Percentiles rank a stretch among this genome's conserved stretches.
phyloP scores from a whole-genome alignment of 2,113 vertebrate genomes.

The Lutjanus erythropterus region DNA sequence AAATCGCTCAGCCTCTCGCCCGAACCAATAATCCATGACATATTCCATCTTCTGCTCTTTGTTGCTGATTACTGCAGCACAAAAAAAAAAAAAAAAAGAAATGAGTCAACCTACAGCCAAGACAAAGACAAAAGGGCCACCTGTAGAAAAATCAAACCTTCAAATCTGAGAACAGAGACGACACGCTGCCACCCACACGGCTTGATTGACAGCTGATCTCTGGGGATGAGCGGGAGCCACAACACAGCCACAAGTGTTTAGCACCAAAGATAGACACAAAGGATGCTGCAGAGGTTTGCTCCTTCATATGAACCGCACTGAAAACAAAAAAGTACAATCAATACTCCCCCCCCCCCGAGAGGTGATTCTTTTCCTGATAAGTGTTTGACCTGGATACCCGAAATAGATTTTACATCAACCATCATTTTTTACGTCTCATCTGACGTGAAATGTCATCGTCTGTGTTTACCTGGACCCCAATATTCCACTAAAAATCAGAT shows the following conservation, averaged over 20 bases:
- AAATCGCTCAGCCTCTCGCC: background rate
- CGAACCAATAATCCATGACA: background rate
- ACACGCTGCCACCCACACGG: constrained; percentile 1
- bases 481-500: too few species aligned
- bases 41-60: background rate
- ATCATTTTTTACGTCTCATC: background rate
- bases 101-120: constrained; percentile 12
- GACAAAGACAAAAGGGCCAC: constrained; percentile 30
- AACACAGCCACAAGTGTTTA: constrained; percentile 12
- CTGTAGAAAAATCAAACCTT: constrained; percentile 27
- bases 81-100: too few species aligned
- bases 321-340: constrained; percentile 11
- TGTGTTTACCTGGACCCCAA: too few species aligned
- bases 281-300: background rate
- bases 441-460: constrained; percentile 28
- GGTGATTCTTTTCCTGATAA: background rate
- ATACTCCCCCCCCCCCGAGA: background rate
- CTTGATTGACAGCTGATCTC: constrained; percentile 41
- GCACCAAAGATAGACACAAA: constrained; percentile 21
- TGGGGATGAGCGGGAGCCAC: constrained; percentile 11
- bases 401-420: constrained; percentile 15
- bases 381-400: constrained; percentile 6
- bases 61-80: background rate
- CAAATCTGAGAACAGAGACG: constrained; percentile 4
- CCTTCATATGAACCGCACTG: background rate